phyloP scores from a whole-genome alignment of 1,140 invertebrate genomes.

The Papilio glaucus region DNA sequence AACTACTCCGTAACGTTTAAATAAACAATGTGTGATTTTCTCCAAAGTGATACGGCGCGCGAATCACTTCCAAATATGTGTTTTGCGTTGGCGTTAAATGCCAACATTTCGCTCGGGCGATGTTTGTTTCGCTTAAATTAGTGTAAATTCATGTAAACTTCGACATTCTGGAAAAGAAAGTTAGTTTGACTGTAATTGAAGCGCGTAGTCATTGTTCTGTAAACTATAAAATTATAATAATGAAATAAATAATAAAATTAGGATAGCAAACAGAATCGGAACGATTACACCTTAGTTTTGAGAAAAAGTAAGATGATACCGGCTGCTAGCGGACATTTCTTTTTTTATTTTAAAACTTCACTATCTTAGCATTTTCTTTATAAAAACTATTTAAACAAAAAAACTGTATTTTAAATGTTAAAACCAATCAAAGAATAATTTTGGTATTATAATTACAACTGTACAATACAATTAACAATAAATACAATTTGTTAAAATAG shows the following conservation, averaged over 20 bases:
- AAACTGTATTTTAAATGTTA: no score
- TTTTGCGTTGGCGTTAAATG: constrained; percentile 47
- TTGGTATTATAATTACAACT: no score
- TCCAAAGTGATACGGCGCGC: constrained; percentile 46
- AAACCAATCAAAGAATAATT: no score
- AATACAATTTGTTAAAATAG: no score
- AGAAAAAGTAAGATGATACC: no score
- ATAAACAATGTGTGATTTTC: constrained; percentile 67
- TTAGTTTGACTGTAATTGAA: constrained; percentile 11
- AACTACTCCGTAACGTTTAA: constrained; percentile 67
- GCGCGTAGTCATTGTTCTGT: not conserved
- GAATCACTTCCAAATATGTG: constrained; percentile 57
- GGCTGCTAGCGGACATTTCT: no score
- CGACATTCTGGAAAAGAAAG: constrained; percentile 32
- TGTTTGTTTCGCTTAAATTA: constrained; percentile 24
- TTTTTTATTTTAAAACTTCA: no score
- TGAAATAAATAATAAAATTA: not conserved
- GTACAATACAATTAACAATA: no score
- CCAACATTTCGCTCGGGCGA: constrained; percentile 20
- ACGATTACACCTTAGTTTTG: not conserved
- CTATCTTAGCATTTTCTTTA: no score
- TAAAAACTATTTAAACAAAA: no score
- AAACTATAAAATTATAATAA: constrained; percentile 7
- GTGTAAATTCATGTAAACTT: constrained; percentile 35
- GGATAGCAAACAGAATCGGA: not conserved